These are phyloP conservation scores for Unio pictorum DNA, from an alignment of 2,888 invertebrate genomes.

Conservation along the genomic window DNA sequence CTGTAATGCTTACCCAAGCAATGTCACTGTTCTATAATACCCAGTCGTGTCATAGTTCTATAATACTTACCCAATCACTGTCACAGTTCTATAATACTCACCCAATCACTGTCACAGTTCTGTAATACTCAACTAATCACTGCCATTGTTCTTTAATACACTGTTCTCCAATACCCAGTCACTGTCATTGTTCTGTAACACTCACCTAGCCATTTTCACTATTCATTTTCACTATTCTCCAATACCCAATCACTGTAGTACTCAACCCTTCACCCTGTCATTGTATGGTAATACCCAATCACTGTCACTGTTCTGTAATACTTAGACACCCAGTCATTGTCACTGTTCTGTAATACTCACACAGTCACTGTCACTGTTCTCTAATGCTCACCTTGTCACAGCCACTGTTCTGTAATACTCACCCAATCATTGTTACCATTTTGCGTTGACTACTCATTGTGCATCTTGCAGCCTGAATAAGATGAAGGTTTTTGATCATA, in stretches of 20 bases:
- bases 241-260: too few relatives aligned
- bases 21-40: neutral
- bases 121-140: conserved; percentile 4
- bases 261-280: too few relatives aligned
- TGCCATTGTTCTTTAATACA: neutral
- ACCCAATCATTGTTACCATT: conserved; percentile 49
- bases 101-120: conserved; percentile 45
- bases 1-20: too few relatives aligned
- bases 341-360: conserved; percentile 15
- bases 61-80: conserved; percentile 23
- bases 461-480: conserved; percentile 52
- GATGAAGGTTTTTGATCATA: neutral
- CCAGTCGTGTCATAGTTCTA: conserved; percentile 36
- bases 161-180: conserved; percentile 45
- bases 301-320: too few relatives aligned
- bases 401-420: conserved; percentile 5
- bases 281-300: too few relatives aligned
- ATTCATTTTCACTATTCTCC: too few relatives aligned
- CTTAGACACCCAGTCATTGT: neutral
- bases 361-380: too few relatives aligned
- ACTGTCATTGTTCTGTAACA: conserved; percentile 29
- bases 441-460: conserved; percentile 57
- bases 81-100: conserved; percentile 30
- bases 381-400: too few relatives aligned
- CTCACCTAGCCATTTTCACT: too few relatives aligned